phyloP scores from a whole-genome alignment of 1,140 invertebrate genomes.

The Anastrepha obliqua region DNA sequence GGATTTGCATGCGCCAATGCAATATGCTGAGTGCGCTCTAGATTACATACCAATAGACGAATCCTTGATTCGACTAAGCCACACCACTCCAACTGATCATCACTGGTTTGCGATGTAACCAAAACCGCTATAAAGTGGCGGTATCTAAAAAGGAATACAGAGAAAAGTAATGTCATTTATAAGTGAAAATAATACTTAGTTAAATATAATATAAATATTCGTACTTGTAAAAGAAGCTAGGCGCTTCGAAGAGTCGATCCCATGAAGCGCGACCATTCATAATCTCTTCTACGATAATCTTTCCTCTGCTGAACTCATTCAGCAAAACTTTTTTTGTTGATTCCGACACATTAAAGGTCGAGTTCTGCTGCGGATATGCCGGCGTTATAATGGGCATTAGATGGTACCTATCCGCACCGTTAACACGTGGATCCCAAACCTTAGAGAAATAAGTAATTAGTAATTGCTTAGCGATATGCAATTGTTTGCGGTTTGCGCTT shows the following conservation, averaged over 20 bases:
- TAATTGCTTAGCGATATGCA: neutral
- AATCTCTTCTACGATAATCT: constrained; percentile 90
- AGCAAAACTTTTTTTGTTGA: constrained; percentile 96
- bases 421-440: constrained; percentile 79
- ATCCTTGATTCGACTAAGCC: constrained; percentile 98
- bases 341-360: constrained; percentile 97
- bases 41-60: constrained; percentile 90
- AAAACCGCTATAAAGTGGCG: constrained; percentile 96
- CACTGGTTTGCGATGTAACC: constrained; percentile 84
- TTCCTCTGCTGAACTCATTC: constrained; percentile 89
- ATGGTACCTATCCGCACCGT: constrained; percentile 93
- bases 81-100: constrained; percentile 96
- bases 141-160: constrained; percentile 87
- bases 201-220: neutral
- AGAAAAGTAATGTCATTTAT: neutral
- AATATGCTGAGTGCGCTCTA: constrained; percentile 95
- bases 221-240: constrained; percentile 82
- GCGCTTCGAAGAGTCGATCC: constrained; percentile 95
- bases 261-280: constrained; percentile 89
- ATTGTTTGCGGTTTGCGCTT: too few species aligned
- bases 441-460: constrained; percentile 57
- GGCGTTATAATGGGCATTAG: constrained; percentile 99
- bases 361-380: constrained; percentile 99
- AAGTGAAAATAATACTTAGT: neutral
- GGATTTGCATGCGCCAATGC: constrained; percentile 96